phyloP scores from a whole-genome alignment of 2,797 vertebrate species.

The Eulemur coronatus region DNA sequence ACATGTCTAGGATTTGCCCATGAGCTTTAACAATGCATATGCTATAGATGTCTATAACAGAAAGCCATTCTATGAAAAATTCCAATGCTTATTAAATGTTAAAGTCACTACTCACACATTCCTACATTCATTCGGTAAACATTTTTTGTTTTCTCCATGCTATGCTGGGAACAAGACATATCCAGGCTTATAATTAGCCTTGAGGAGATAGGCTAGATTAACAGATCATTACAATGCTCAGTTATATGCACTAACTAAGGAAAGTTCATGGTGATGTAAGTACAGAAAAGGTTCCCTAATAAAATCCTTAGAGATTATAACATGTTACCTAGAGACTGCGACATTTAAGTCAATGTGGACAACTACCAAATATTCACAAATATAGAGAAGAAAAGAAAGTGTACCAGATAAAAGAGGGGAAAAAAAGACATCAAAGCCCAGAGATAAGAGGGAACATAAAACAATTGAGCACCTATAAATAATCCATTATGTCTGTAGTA shows the following conservation, averaged over 20 bases:
- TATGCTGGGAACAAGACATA: background rate
- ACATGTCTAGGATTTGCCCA: background rate
- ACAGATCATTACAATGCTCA: background rate
- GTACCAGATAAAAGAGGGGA: background rate
- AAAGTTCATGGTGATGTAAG: background rate
- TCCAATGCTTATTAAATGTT: background rate
- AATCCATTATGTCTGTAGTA: background rate
- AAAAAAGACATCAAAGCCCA: background rate
- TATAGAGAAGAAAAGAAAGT: background rate
- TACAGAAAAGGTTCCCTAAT: background rate
- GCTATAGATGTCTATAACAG: background rate
- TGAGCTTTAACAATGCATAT: background rate
- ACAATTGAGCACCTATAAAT: background rate
- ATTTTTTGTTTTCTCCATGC: background rate
- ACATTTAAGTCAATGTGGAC: background rate
- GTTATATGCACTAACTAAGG: background rate
- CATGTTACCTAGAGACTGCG: background rate
- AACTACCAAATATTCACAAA: background rate
- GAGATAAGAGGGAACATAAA: background rate
- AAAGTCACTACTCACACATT: conserved; percentile 17
- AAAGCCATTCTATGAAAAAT: background rate
- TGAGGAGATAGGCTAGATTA: background rate
- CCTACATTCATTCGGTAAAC: background rate
- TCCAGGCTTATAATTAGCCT: background rate
- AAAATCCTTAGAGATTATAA: background rate